Conservation (phyloP, 2,888 invertebrate species). For the Drosophila infuscata region DNA sequence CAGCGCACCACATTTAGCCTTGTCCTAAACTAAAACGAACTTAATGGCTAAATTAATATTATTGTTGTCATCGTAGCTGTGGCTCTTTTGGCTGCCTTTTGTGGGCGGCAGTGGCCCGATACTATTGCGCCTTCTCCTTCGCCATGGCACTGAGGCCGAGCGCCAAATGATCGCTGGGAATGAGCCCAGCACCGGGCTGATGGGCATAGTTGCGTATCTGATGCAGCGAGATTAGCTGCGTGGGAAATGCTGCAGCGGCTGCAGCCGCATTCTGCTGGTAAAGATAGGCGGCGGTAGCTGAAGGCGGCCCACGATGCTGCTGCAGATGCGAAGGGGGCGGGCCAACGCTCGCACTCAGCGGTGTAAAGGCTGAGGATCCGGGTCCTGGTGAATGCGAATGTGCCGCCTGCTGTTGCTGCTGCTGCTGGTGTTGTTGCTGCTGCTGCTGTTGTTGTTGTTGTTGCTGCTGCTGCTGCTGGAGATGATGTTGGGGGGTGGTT, state of each 20-base stretch:
- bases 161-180: constrained; percentile 89
- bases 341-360: constrained; percentile 91
- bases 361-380: constrained; percentile 94
- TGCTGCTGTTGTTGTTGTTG: constrained; percentile 70
- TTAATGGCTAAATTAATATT: constrained; percentile 29
- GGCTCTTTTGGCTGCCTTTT: constrained; percentile 53
- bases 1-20: constrained; percentile 36
- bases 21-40: constrained; percentile 28
- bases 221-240: constrained; percentile 97
- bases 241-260: constrained; percentile 91
- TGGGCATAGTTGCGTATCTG: constrained; percentile 98
- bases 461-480: constrained; percentile 75
- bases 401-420: constrained; percentile 78
- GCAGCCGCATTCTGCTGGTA: constrained; percentile 88
- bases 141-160: constrained; percentile 83
- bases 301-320: constrained; percentile 79
- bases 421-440: constrained; percentile 76
- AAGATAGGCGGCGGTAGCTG: constrained; percentile 91
- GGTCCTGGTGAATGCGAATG: constrained; percentile 60
- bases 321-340: constrained; percentile 87
- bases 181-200: constrained; percentile 90
- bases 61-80: constrained; percentile 64
- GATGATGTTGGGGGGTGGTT: constrained; percentile 81
- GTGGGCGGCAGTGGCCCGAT: constrained; percentile 63
- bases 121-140: constrained; percentile 84